Evolutionary conservation across 2,888 invertebrate species (phyloP), one percentile per base, ranked within the genome.

Genomic region (Proisotoma minuta): DNA sequence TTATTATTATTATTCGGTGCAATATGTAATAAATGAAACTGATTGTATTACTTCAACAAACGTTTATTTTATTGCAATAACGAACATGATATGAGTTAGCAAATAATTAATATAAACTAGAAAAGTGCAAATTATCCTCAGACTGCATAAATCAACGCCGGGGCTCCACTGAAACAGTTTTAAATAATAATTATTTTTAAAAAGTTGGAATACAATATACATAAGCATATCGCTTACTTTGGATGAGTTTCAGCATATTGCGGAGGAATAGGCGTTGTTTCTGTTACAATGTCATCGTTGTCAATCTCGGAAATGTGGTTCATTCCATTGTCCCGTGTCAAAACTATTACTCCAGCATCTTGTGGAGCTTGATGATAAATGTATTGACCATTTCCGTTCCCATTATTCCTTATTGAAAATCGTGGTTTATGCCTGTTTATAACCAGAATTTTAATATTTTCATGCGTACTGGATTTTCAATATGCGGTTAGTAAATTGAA

Each of bases 221-320:
- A 26, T 27, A 47, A 10, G 4, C 26, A 15, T 23, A 56, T 39
- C 12, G 3, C 64, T 59, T 61, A 73, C 73, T 73, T 72, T 22
- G 72, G 72, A 66, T 73, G 73, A 24, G 71, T 71, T 62, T 69
- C 73, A 40, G 67, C 68, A 61, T 73, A 73, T 54, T 70, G 70
- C 4, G 73, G 73, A 26, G 73, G 73, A n/a, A 71, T 27, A 4
- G 72, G 72, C 3, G 73, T 73, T 28, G 58, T 60, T 52, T 63
- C 60, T 47, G 61, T 43, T 18, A 67, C 67, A 5, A 5, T 12
- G 34, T 64, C 27, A 23, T 63, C 59, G 23, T 67, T 63, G 8
- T 63, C 43, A 10, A 50, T 50, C 4, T 57, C 43, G n/a, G 20
- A 24, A 4, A 12, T 10, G 3, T 34, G 40, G 15, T 20, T 24